Percentiles rank a stretch among this genome's conserved stretches.
Evolutionary conservation across 2,113 vertebrate genomes (phyloP).

Genomic region (Balaenoptera acutorostrata): DNA sequence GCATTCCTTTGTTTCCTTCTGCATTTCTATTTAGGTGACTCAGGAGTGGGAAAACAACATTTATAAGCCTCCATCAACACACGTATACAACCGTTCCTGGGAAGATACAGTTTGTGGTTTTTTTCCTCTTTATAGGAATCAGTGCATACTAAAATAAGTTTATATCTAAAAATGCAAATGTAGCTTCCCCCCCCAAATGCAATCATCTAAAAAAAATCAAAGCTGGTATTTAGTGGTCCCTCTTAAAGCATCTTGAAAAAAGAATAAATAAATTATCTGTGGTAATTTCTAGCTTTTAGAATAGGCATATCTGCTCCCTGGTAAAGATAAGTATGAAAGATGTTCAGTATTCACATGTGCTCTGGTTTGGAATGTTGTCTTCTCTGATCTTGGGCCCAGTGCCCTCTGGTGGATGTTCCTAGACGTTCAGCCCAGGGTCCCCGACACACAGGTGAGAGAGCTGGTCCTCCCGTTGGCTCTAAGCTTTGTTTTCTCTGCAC

Average conservation of each 20-base stretch:
- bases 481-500: rapidly evolving
- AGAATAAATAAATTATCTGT: not conserved
- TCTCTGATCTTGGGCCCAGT: not conserved
- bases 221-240: not conserved
- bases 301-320: rapidly evolving
- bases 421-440: not conserved
- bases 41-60: constrained; percentile 8
- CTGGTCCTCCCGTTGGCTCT: rapidly evolving
- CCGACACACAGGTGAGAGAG: rapidly evolving
- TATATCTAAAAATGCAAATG: not conserved
- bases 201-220: not conserved
- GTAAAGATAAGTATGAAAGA: not conserved
- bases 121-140: not conserved
- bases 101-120: not conserved
- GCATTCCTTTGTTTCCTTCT: not conserved
- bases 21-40: not conserved
- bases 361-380: too few species aligned
- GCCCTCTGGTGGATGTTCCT: constrained; percentile 44
- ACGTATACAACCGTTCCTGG: not conserved
- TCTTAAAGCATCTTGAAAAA: not conserved
- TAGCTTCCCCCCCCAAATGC: not conserved
- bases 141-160: not conserved
- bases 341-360: rapidly evolving
- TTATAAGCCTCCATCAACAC: not conserved
- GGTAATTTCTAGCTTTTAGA: not conserved